A percentile compares a stretch with the other conserved stretches of the same genome.
Conservation (phyloP, 2,797 vertebrate genomes). For the Crax fasciolata region DNA sequence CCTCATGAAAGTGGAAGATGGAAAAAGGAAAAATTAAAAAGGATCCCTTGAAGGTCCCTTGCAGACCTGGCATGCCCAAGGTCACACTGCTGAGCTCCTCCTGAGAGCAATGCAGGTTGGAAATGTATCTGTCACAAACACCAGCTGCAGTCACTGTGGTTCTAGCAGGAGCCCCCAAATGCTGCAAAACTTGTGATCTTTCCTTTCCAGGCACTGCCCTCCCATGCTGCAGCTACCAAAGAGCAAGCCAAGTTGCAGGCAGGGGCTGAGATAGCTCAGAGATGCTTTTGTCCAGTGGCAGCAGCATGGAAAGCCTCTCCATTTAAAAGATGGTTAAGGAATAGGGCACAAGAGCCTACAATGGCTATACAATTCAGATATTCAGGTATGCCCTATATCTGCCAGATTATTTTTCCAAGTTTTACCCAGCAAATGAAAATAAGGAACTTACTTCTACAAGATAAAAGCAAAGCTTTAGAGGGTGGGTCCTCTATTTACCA, state of each 20-base stretch:
- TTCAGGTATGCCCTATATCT: neutral
- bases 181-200: neutral
- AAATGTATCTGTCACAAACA: neutral
- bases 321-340: neutral
- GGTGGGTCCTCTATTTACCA: neutral
- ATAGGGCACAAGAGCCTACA: fast-evolving
- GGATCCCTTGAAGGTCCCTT: neutral
- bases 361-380: neutral
- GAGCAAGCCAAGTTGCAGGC: neutral
- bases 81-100: neutral
- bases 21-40: neutral
- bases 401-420: neutral
- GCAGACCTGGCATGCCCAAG: neutral
- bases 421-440: slow-evolving; percentile 4
- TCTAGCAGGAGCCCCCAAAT: neutral
- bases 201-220: neutral
- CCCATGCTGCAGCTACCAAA: neutral
- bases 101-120: neutral
- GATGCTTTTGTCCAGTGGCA: neutral
- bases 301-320: neutral
- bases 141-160: neutral
- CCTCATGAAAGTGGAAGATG: neutral
- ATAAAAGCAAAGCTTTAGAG: neutral
- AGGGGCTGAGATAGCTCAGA: neutral
- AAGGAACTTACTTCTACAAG: neutral